Evolutionary conservation across 37 sponge, comb jelly and placozoan species (phyloP), one percentile per base, ranked within the genome.

Genomic region (Spongilla lacustris): DNA sequence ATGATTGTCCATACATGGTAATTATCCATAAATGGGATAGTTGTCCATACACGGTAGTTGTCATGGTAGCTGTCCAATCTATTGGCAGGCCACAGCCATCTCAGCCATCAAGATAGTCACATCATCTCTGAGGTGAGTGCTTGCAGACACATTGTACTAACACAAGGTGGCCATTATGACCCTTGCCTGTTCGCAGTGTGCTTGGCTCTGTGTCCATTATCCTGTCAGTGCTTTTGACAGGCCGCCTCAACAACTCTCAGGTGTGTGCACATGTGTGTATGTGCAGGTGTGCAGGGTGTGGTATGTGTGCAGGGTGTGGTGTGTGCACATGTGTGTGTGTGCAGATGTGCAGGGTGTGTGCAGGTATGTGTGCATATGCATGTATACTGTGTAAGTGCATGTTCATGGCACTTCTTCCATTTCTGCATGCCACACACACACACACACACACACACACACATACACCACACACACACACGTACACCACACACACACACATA

Each of bases 121-220:
- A 6, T 88, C 93, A 3, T 36, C 68, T 0, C 41, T 88, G 33
- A 88, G 93, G 93, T 92, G 50, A 85, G 68, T 68, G 1, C 2
- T 9, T n/a, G n/a, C n/a, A n/a, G 21, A 50, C 66, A n/a, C 68
- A 19, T 25, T 74, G 31, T 46, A 58, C 29, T 13, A n/a, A 3
- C 49, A 69, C 30, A 0, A 66, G 36, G 22, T 50, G 50, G 69
- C 66, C 6, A 67, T 19, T 19, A 35, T 75, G n/a, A 30, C 32
- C 25, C n/a, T 84, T 27, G 28, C 36, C 26, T 80, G 46, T 21
- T 49, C 49, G 24, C 81, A 93, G 93, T 36, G 83, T 93, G 24
- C 21, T 89, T 10, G 93, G 86, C 5, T 58, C 93, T n/a, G 86
- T 80, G 8, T 82, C 86, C 34, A 93, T 93, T 58, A 89, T 93